Base-by-base conservation (phyloP, 2,888 invertebrate genomes). In the Leptarthrus brevirostris region DNA sequence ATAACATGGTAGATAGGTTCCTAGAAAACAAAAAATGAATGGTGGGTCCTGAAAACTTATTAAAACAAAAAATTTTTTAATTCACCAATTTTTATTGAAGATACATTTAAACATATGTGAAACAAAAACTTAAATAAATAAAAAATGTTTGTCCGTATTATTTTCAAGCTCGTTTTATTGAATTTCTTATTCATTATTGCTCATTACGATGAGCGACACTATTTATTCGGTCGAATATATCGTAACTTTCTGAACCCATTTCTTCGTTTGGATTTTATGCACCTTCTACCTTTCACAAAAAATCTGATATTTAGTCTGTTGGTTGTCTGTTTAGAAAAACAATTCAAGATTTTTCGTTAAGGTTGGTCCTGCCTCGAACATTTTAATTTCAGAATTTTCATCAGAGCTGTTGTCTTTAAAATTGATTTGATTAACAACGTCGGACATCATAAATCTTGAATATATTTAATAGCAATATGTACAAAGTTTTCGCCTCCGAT, bases 401-500 rank as follows among this genome's bases (percentile, higher is more conserved):
- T 2, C 1, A n/a, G 1, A 54, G 24, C 54, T 54, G 26, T 30
- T 14, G 49, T 49, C 49, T 3, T 49, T 18, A 49, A 10, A 18
- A 49, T 49, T 1, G 4, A 12, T 12, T 20, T 73, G 16, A 22
- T 54, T 30, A 74, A 66, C 20, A 26, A 56, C 20, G 34, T 71
- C 20, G 54, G 54, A 30, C 52, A 16, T 49, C 12, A 58, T 71
- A 58, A 56, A 26, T 53, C 52, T 72, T 72, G 53, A 2, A 74
- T 20, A 34, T 64, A 64, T 18, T 47, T 54, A 64, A 44, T 53
- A 73, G 61, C 52, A 40, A 75, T 69, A 16, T 73, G 56, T 54
- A 69, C 70, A 69, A 75, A 70, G 6, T 53, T 36, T 71, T 74
- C 64, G 24, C 74, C 73, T 26, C 36, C 75, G 58, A 75, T 75